Percentiles rank a stretch among this genome's conserved stretches.
phyloP scores from a whole-genome alignment of 2,113 vertebrate species.

The Hydrolagus affinis region DNA sequence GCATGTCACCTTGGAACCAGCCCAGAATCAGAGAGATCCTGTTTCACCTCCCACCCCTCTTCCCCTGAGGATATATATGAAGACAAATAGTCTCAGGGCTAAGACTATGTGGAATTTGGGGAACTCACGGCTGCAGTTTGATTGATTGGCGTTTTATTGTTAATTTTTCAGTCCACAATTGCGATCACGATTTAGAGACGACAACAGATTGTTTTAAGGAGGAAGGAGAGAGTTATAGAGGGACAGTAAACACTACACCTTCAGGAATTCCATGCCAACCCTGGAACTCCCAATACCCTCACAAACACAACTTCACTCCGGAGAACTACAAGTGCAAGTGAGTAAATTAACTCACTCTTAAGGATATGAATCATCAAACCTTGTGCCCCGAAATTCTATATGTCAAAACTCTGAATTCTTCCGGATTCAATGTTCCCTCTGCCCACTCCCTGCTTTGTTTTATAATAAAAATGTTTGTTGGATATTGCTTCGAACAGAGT shows the following conservation, averaged over 20 bases:
- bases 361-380: not conserved
- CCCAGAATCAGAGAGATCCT: no score
- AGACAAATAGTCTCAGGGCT: no score
- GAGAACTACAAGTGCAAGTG: conserved; percentile 93
- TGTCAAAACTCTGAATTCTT: not conserved
- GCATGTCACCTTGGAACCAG: no score
- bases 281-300: conserved; percentile 89
- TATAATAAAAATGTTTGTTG: not conserved
- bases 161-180: conserved; percentile 17
- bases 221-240: conserved; percentile 78
- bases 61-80: no score
- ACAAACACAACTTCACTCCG: conserved; percentile 77
- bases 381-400: not conserved
- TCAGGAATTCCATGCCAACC: conserved; percentile 77
- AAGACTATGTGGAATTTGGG: no score
- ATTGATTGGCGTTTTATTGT: not conserved
- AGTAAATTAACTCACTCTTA: conserved; percentile 48
- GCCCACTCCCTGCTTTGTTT: not conserved
- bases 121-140: no score
- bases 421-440: not conserved
- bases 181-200: conserved; percentile 43
- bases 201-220: conserved; percentile 67
- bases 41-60: no score
- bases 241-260: conserved; percentile 62
- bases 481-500: not conserved